Percentiles rank a stretch among this genome's conserved stretches.
phyloP scores from a whole-genome alignment of 2,888 invertebrate species.

The Sympetrum striolatum region DNA sequence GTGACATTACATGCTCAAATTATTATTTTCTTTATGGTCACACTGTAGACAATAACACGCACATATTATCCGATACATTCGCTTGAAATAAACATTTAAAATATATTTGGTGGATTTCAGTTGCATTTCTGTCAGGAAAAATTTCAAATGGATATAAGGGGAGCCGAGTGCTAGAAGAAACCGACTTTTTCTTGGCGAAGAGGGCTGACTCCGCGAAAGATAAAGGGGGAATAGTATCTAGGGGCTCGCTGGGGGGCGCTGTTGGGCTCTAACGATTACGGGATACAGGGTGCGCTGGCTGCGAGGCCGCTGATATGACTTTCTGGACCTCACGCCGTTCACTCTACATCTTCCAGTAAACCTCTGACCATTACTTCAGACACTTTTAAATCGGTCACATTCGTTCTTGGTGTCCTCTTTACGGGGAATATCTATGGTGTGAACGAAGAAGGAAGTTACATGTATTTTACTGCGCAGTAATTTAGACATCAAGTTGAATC shows the following conservation, averaged over 20 bases:
- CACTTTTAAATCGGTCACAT: not conserved
- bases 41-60: too few species aligned
- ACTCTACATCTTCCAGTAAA: not conserved
- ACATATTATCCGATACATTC: too few species aligned
- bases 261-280: not conserved
- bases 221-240: not conserved
- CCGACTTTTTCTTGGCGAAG: not conserved
- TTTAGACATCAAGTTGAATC: too few species aligned
- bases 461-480: too few species aligned
- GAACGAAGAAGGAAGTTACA: rapidly evolving
- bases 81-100: too few species aligned
- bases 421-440: not conserved
- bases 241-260: too few species aligned
- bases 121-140: too few species aligned
- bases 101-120: too few species aligned
- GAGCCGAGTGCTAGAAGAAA: too few species aligned
- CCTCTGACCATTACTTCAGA: not conserved
- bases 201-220: not conserved
- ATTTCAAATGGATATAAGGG: too few species aligned
- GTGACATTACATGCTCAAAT: too few species aligned
- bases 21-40: too few species aligned
- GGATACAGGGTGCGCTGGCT: not conserved
- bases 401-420: not conserved
- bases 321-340: not conserved
- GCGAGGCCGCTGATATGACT: conserved; percentile 2